Conservation (phyloP, 2,797 vertebrate genomes). For the Spea hammondii region DNA sequence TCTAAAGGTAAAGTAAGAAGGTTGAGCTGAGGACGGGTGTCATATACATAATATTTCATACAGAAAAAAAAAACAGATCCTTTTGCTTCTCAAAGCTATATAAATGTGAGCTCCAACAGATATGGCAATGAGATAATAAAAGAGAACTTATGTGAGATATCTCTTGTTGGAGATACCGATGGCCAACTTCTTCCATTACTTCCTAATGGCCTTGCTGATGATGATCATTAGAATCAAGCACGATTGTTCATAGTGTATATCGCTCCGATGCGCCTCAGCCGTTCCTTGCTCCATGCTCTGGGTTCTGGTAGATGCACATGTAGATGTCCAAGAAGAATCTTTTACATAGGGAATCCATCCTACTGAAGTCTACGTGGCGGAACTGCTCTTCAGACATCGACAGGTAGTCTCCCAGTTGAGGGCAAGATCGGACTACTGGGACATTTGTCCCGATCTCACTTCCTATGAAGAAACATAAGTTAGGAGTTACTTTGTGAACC, state of each 20-base stretch:
- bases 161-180: not conserved
- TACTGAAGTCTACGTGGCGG: slow-evolving; percentile 56
- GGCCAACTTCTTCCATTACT: not conserved
- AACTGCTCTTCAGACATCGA: slow-evolving; percentile 64
- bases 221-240: not conserved
- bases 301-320: slow-evolving; percentile 74
- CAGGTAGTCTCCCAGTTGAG: slow-evolving; percentile 68
- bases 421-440: slow-evolving; percentile 72
- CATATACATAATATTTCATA: not conserved
- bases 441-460: slow-evolving; percentile 72
- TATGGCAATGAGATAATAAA: not conserved
- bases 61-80: not conserved
- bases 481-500: not conserved
- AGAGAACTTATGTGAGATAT: not conserved
- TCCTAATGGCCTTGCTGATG: not conserved
- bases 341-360: slow-evolving; percentile 62
- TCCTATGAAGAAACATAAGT: slow-evolving; percentile 56
- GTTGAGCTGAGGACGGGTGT: too few species aligned
- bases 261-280: not conserved
- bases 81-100: not conserved
- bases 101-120: not conserved
- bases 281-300: slow-evolving; percentile 33
- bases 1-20: too few species aligned
- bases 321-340: slow-evolving; percentile 74
- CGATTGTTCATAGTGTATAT: not conserved